A percentile compares a stretch with the other conserved stretches of the same genome.
These are phyloP conservation scores for Capra hircus DNA, from an alignment of 2,113 vertebrate genomes.

Conservation along the genomic window DNA sequence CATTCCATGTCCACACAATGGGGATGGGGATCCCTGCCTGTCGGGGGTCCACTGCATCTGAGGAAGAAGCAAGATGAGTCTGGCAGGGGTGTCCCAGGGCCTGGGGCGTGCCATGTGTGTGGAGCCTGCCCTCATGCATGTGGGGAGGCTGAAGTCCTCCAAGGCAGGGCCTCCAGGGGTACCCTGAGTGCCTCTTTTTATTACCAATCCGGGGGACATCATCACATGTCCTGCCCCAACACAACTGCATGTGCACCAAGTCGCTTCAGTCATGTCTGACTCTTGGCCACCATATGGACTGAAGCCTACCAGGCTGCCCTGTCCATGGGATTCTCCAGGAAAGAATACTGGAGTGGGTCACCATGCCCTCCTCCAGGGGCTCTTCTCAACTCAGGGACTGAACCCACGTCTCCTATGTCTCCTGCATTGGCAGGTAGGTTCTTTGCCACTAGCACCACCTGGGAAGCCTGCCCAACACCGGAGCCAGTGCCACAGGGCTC, in stretches of 20 bases:
- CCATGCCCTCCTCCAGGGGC: not conserved
- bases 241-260: not conserved
- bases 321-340: not conserved
- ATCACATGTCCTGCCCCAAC: not conserved
- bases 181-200: not conserved
- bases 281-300: not conserved
- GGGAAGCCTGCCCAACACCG: not conserved
- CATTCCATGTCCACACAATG: not conserved
- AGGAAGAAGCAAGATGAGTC: not conserved
- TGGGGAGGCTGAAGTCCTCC: not conserved
- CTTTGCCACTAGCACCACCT: not conserved
- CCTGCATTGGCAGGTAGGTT: not conserved
- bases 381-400: not conserved
- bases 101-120: too few relatives aligned
- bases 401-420: not conserved
- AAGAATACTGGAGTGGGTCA: not conserved
- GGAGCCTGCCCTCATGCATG: not conserved
- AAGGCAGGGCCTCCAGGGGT: not conserved
- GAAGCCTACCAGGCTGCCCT: not conserved
- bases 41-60: not conserved
- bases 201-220: not conserved
- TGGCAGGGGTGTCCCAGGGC: not conserved
- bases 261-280: rapidly evolving
- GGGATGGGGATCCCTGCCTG: not conserved
- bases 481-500: not conserved